These are phyloP conservation scores for Agriopis marginaria DNA, from an alignment of 2,888 invertebrate genomes.

Conservation along the genomic window DNA sequence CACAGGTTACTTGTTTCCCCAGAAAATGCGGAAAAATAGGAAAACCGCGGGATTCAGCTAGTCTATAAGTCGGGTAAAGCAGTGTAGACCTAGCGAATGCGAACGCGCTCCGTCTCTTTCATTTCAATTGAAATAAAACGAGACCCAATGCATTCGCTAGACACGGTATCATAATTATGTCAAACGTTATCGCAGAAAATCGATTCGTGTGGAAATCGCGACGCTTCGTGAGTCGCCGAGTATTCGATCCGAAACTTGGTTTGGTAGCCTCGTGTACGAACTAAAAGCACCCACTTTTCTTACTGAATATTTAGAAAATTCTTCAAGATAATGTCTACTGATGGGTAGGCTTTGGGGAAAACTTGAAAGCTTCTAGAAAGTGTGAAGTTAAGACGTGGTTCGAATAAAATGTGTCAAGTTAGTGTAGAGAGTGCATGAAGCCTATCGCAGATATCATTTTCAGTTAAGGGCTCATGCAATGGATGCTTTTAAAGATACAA, in stretches of 20 bases:
- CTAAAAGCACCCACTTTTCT: background rate
- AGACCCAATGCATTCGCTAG: no score
- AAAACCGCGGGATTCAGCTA: no score
- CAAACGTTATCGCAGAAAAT: no score
- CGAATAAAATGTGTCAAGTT: constrained; percentile 8
- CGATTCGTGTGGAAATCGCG: no score
- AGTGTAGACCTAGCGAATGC: no score
- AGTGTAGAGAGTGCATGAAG: constrained; percentile 16
- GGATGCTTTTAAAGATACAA: no score
- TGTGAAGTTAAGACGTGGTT: constrained; percentile 7
- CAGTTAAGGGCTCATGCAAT: background rate
- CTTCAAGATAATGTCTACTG: background rate
- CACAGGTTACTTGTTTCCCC: no score
- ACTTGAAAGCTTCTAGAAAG: background rate
- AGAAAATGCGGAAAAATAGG: no score
- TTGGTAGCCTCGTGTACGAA: background rate
- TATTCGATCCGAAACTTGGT: background rate
- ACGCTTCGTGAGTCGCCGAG: background rate
- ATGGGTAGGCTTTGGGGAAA: background rate
- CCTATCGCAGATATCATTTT: constrained; percentile 15
- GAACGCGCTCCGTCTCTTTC: no score
- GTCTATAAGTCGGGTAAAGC: no score
- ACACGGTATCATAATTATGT: no score
- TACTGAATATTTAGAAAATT: background rate
- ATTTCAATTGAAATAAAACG: no score